Percentiles rank a stretch among this genome's conserved stretches.
Conservation (phyloP, 2,797 vertebrate species). For the Parambassis ranga region DNA sequence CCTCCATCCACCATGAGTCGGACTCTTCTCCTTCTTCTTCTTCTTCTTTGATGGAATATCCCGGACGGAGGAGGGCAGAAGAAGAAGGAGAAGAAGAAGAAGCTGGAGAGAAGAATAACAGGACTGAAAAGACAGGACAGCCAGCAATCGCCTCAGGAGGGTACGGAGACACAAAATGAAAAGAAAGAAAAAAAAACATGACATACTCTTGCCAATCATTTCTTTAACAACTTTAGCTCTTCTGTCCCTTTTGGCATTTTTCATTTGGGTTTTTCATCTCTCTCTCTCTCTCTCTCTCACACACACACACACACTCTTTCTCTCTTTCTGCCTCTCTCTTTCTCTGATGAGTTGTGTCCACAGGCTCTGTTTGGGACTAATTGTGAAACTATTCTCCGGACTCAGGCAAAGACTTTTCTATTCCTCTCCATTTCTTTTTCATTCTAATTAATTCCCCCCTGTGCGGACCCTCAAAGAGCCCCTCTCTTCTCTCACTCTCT, state of each 20-base stretch:
- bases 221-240: constrained; percentile 34
- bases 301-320: no score
- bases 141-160: constrained; percentile 41
- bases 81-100: constrained; percentile 24
- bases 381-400: constrained; percentile 66
- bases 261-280: constrained; percentile 41
- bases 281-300: neutral
- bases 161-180: constrained; percentile 48
- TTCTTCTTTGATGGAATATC: constrained; percentile 72
- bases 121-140: constrained; percentile 37
- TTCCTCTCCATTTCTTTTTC: constrained; percentile 66
- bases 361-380: constrained; percentile 67
- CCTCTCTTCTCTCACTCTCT: constrained; percentile 30
- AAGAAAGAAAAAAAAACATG: constrained; percentile 10
- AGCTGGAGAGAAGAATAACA: constrained; percentile 30
- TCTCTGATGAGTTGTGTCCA: constrained; percentile 47
- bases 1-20: constrained; percentile 18
- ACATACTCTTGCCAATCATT: constrained; percentile 29
- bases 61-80: constrained; percentile 10
- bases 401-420: constrained; percentile 51
- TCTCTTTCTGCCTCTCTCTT: neutral
- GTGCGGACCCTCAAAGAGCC: constrained; percentile 71
- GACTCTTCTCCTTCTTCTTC: no score
- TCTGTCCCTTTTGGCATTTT: constrained; percentile 48
- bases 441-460: constrained; percentile 80